Conservation (phyloP, 2,888 invertebrate species). For the Hanleya hanleyi region DNA sequence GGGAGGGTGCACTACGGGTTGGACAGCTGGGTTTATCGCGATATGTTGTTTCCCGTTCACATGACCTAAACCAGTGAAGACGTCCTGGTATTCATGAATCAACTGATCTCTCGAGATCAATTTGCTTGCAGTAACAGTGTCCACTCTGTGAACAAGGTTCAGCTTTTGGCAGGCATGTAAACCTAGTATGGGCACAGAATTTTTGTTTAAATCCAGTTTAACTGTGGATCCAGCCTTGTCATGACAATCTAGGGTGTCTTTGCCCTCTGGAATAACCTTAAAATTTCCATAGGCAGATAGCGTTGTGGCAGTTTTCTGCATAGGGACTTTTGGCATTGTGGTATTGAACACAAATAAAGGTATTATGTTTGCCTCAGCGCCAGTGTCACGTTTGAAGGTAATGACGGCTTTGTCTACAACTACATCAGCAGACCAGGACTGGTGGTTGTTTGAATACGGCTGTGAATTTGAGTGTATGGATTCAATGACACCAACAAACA, state of each 20-base stretch:
- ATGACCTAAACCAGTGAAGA: constrained; percentile 1
- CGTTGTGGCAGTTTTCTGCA: not conserved
- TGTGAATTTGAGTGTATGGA: too few species aligned
- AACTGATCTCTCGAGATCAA: not conserved
- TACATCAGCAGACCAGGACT: constrained; percentile 18
- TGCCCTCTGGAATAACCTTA: not conserved
- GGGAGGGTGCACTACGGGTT: not conserved
- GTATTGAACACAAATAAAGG: not conserved
- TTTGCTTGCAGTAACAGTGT: not conserved
- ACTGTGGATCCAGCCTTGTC: not conserved
- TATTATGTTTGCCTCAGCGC: constrained; percentile 31
- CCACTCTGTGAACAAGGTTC: not conserved
- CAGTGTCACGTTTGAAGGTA: constrained; percentile 31
- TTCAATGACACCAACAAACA: too few species aligned
- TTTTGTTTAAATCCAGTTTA: not conserved
- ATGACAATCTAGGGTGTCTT: not conserved
- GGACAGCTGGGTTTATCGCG: not conserved
- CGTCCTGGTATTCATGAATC: not conserved
- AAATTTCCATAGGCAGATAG: not conserved
- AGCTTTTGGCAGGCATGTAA: not conserved
- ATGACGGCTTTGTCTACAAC: constrained; percentile 11
- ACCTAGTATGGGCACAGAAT: not conserved
- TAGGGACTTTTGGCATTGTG: not conserved
- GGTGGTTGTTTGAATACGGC: too few species aligned
- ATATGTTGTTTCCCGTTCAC: not conserved